Conservation (phyloP, 1,140 invertebrate genomes). For the Bombus sylvicola region DNA sequence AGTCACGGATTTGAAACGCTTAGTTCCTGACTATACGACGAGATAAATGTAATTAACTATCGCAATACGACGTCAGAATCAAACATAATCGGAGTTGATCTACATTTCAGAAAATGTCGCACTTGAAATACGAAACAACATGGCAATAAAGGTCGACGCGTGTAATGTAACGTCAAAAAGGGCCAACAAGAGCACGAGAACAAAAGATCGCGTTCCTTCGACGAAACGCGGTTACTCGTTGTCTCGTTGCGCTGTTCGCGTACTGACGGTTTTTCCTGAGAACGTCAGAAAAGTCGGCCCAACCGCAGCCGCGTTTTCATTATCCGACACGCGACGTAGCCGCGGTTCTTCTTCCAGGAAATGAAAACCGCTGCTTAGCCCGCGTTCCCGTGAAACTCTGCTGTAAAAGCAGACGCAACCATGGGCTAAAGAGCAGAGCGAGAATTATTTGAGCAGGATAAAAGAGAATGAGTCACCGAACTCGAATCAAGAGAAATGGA, state of each 20-base stretch:
- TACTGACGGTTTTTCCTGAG: neutral
- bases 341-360: constrained; percentile 45
- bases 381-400: neutral
- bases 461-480: neutral
- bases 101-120: too few relatives aligned
- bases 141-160: neutral
- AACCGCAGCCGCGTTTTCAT: constrained; percentile 36
- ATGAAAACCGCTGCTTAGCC: constrained; percentile 45
- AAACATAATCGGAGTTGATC: neutral
- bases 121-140: neutral
- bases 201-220: neutral
- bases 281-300: neutral
- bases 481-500: neutral
- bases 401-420: neutral
- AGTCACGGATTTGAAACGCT: too few relatives aligned
- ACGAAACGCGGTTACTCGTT: neutral
- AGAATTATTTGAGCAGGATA: constrained; percentile 17
- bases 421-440: neutral
- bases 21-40: neutral
- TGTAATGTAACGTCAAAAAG: neutral
- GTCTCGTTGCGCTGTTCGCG: neutral
- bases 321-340: constrained; percentile 27
- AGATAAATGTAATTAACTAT: neutral
- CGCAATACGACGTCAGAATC: neutral
- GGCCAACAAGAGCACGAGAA: too few relatives aligned